These are phyloP conservation scores for Ispidina picta DNA, from an alignment of 2,797 vertebrate species.

Conservation along the genomic window DNA sequence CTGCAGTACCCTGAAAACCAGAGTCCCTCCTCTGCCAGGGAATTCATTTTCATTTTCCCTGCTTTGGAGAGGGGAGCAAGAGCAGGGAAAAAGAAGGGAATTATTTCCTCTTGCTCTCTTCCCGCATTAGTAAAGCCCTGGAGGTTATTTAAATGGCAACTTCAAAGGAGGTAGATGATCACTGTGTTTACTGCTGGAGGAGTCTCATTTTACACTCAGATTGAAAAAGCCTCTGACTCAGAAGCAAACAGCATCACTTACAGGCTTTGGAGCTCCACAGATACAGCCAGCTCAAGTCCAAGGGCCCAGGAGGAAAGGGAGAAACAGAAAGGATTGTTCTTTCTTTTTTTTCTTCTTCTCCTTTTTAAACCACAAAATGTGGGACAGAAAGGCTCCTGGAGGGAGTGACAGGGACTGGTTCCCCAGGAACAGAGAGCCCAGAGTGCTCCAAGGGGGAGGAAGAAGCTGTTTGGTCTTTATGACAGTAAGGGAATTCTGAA, in stretches of 20 bases:
- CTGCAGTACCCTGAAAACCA: not conserved
- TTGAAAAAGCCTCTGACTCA: constrained; percentile 56
- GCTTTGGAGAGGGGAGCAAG: not conserved
- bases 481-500: not conserved
- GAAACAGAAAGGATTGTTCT: not conserved
- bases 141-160: constrained; percentile 68
- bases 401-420: not conserved
- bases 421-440: not conserved
- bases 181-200: constrained; percentile 42
- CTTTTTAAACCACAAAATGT: not conserved
- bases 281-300: not conserved
- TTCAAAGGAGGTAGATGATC: constrained; percentile 65
- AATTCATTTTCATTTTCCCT: constrained; percentile 41
- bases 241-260: constrained; percentile 46
- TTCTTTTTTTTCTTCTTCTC: too few species aligned
- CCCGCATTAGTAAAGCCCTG: constrained; percentile 48
- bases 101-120: constrained; percentile 32
- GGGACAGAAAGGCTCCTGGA: not conserved
- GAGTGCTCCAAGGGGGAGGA: not conserved
- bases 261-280: not conserved
- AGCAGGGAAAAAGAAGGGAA: not conserved
- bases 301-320: not conserved
- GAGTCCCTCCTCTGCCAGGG: not conserved
- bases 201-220: constrained; percentile 59
- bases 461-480: not conserved